Conservation (phyloP, 2,888 invertebrate species). For the Lasioglossum leucozonium region DNA sequence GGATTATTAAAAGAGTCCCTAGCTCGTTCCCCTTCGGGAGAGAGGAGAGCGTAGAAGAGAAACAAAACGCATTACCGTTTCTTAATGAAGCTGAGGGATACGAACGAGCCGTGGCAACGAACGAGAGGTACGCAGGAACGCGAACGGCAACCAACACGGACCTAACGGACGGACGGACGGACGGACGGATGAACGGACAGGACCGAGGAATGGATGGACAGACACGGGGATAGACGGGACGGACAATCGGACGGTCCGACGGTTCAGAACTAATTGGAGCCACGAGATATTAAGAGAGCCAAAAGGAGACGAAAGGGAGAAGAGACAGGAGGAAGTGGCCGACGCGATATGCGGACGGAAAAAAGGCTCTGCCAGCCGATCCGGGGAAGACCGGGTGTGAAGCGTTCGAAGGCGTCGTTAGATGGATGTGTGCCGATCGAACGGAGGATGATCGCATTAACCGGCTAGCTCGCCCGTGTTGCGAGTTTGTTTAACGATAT, state of each 20-base stretch:
- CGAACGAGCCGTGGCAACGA: conserved; percentile 75
- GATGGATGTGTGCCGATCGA: conserved; percentile 66
- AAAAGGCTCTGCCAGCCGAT: conserved; percentile 38
- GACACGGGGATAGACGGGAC: conserved; percentile 50
- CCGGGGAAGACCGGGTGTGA: conserved; percentile 48
- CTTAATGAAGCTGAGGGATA: conserved; percentile 84
- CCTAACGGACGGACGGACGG: neutral
- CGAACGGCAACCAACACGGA: conserved; percentile 54
- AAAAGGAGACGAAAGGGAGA: conserved; percentile 56
- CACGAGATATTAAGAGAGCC: conserved; percentile 81
- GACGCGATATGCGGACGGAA: neutral
- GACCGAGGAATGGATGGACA: conserved; percentile 67
- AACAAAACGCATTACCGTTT: conserved; percentile 84
- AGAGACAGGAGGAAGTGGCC: conserved; percentile 55
- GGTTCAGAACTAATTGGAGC: conserved; percentile 84
- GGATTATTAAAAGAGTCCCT: conserved; percentile 84
- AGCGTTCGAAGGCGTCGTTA: conserved; percentile 62
- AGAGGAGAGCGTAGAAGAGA: conserved; percentile 78
- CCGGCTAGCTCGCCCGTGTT: conserved; percentile 68
- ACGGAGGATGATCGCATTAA: conserved; percentile 65
- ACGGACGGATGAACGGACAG: conserved; percentile 41
- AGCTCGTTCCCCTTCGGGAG: conserved; percentile 76
- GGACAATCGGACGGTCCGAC: conserved; percentile 71
- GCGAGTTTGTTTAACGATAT: conserved; percentile 74
- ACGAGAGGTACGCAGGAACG: conserved; percentile 70